Conservation (phyloP, 2,113 vertebrate species). For the Alouatta palliata region DNA sequence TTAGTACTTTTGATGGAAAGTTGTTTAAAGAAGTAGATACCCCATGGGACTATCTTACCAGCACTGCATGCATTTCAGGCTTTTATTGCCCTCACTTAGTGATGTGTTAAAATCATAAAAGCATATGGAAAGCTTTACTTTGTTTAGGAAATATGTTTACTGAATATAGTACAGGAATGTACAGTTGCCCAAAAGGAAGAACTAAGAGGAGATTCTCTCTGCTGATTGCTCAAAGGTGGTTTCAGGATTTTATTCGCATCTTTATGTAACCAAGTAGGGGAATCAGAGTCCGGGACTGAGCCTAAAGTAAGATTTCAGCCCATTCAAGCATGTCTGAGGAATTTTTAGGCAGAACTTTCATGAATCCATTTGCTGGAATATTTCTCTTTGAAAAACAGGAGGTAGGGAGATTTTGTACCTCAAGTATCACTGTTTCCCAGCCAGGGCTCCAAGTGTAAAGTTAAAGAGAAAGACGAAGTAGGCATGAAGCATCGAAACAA, state of each 20-base stretch:
- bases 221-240: background rate
- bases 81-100: background rate
- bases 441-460: background rate
- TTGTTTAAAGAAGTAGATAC: background rate
- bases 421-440: background rate
- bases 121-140: background rate
- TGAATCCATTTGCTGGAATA: background rate
- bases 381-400: background rate
- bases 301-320: background rate
- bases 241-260: background rate
- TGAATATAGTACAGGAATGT: slow-evolving; percentile 5
- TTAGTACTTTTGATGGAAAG: background rate
- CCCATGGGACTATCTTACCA: background rate
- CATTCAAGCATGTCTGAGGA: background rate
- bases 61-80: background rate
- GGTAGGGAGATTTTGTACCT: background rate
- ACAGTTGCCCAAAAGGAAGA: background rate
- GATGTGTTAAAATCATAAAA: slow-evolving; percentile 38
- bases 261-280: background rate
- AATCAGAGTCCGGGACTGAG: background rate
- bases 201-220: background rate
- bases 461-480: background rate
- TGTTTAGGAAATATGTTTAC: slow-evolving; percentile 24
- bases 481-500: background rate
- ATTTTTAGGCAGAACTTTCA: background rate